Conservation (phyloP, 2,888 invertebrate genomes). For the Brenthis hecate region DNA sequence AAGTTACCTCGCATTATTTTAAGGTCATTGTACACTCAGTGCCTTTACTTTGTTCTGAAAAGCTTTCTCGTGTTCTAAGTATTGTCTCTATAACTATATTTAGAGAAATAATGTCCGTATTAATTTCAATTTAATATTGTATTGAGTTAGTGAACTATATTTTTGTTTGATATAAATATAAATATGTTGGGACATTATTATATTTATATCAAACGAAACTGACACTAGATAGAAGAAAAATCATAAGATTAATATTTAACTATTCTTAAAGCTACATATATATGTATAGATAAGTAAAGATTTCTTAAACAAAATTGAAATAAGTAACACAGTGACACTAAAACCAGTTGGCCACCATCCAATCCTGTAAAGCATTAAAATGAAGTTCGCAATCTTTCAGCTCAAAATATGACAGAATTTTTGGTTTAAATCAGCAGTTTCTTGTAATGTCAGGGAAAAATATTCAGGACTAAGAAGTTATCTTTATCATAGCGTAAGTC, state of each 20-base stretch:
- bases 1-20: conserved; percentile 13
- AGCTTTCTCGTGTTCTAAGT: conserved; percentile 38
- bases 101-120: background rate
- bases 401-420: conserved; percentile 24
- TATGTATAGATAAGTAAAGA: background rate
- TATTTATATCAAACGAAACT: no score
- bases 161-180: no score
- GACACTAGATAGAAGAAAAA: background rate
- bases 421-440: conserved; percentile 21
- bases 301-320: conserved; percentile 15
- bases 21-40: conserved; percentile 34
- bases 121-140: no score
- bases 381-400: conserved; percentile 24
- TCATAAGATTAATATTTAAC: background rate
- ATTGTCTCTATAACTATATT: conserved; percentile 3
- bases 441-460: conserved; percentile 20
- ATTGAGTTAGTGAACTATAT: no score
- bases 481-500: no score
- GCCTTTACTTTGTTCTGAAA: conserved; percentile 36
- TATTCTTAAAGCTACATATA: background rate
- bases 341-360: conserved; percentile 25
- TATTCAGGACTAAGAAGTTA: background rate
- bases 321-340: conserved; percentile 23
- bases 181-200: no score
- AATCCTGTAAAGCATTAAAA: conserved; percentile 28